A percentile compares a stretch with the other conserved stretches of the same genome.
phyloP scores from a whole-genome alignment of 1,140 invertebrate genomes.

The Drosophila sp. region DNA sequence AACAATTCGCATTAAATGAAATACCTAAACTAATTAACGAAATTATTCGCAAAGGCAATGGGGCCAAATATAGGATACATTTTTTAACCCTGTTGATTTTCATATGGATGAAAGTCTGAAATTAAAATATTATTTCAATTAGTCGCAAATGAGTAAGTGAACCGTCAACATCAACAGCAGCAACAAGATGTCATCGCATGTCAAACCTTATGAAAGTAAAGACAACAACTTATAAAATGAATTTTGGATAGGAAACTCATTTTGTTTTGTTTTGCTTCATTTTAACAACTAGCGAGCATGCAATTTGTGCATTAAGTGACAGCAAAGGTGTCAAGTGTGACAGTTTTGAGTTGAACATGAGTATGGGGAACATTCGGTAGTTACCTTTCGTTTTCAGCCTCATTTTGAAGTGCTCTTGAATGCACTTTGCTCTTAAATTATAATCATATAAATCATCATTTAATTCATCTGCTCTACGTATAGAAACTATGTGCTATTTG shows the following conservation, averaged over 20 bases:
- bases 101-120: slow-evolving; percentile 67
- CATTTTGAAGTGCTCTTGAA: slow-evolving; percentile 19
- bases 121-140: slow-evolving; percentile 68
- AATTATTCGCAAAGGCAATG: slow-evolving; percentile 63
- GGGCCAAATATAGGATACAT: slow-evolving; percentile 40
- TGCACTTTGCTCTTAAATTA: slow-evolving; percentile 15
- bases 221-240: slow-evolving; percentile 27
- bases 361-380: not conserved
- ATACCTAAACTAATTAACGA: slow-evolving; percentile 59
- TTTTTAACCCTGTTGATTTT: slow-evolving; percentile 43
- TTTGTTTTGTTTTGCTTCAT: slow-evolving; percentile 62
- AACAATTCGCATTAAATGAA: slow-evolving; percentile 38
- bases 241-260: slow-evolving; percentile 60
- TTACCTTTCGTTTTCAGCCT: slow-evolving; percentile 38
- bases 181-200: slow-evolving; percentile 65
- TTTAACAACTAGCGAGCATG: slow-evolving; percentile 67
- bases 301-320: slow-evolving; percentile 77
- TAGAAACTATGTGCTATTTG: not conserved
- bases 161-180: slow-evolving; percentile 7
- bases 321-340: slow-evolving; percentile 72
- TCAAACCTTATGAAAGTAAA: slow-evolving; percentile 22
- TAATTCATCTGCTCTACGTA: not conserved
- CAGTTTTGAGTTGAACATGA: slow-evolving; percentile 44
- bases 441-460: not conserved
- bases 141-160: slow-evolving; percentile 5